These are phyloP conservation scores for fruit fly (Drosophila melanogaster) DNA, from an alignment of 1,140 invertebrate species.

Conservation along the genomic window DNA sequence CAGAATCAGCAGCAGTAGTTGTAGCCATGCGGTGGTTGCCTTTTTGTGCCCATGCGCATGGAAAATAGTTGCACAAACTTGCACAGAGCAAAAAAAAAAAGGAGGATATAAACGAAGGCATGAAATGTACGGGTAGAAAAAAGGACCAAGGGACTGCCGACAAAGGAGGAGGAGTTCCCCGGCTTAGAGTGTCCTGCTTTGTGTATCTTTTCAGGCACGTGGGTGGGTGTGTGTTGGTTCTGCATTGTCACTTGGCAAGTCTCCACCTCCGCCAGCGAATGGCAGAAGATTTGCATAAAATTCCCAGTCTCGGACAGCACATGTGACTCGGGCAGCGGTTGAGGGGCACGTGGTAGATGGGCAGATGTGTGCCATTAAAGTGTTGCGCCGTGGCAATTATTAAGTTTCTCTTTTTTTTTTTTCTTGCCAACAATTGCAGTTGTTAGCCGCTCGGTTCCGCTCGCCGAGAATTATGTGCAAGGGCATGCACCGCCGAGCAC, in stretches of 20 bases:
- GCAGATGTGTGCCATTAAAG: conserved; percentile 36
- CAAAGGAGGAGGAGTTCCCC: conserved; percentile 39
- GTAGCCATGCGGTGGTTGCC: conserved; percentile 63
- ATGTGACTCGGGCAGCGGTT: conserved; percentile 17
- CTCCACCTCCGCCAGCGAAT: conserved; percentile 29
- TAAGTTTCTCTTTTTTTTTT: conserved; percentile 41
- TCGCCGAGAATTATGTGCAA: conserved; percentile 54
- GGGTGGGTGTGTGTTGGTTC: conserved; percentile 18
- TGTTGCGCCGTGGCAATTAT: conserved; percentile 54
- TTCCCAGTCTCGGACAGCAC: conserved; percentile 37
- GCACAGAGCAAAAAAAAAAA: conserved; percentile 52
- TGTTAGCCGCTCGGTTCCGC: conserved; percentile 46
- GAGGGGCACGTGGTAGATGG: not conserved
- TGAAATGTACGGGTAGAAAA: conserved; percentile 42
- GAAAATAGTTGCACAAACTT: conserved; percentile 82
- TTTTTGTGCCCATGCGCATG: conserved; percentile 80
- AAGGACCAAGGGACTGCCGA: conserved; percentile 38
- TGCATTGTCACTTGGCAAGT: conserved; percentile 56
- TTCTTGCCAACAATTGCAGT: conserved; percentile 57
- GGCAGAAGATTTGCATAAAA: conserved; percentile 67
- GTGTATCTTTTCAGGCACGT: conserved; percentile 30
- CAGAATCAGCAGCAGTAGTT: not conserved
- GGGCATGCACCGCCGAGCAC: conserved; percentile 65
- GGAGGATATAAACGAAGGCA: conserved; percentile 39
- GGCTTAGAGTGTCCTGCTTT: conserved; percentile 28